Evolutionary conservation across 2,888 invertebrate genomes (phyloP).

Genomic region (Biston betularia): DNA sequence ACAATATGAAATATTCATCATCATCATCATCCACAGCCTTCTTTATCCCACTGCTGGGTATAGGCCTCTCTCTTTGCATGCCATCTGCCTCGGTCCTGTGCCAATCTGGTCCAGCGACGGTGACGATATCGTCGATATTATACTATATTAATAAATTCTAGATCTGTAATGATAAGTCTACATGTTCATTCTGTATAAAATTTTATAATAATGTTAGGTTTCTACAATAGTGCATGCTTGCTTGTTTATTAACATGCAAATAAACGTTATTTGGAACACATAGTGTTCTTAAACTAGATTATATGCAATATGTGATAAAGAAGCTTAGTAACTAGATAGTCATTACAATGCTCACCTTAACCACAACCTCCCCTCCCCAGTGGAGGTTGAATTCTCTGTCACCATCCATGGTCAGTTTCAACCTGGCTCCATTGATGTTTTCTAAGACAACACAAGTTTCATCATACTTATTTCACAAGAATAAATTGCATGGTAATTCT

Average conservation of each 20-base stretch:
- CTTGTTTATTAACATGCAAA: neutral
- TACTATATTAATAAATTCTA: no score
- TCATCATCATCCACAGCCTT: no score
- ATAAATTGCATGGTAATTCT: no score
- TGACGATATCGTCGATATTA: no score
- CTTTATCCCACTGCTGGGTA: no score
- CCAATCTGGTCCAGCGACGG: no score
- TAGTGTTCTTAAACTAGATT: neutral
- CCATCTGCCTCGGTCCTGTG: no score
- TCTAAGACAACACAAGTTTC: constrained; percentile 31
- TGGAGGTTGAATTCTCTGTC: constrained; percentile 77
- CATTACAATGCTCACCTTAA: constrained; percentile 63
- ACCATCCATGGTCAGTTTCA: constrained; percentile 65
- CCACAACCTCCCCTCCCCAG: constrained; percentile 78
- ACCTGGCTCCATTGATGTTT: constrained; percentile 53
- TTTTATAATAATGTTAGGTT: neutral
- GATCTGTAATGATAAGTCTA: no score
- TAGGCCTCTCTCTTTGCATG: no score
- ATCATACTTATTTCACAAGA: neutral
- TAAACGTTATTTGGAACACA: no score
- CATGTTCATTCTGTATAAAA: no score
- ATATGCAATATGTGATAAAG: neutral
- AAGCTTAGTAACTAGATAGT: constrained; percentile 16
- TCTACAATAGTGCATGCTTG: neutral
- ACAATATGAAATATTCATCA: no score